Evolutionary conservation across 1,140 invertebrate species (phyloP), one percentile per base, ranked within the genome.

Genomic region (Aleiodes sp.): DNA sequence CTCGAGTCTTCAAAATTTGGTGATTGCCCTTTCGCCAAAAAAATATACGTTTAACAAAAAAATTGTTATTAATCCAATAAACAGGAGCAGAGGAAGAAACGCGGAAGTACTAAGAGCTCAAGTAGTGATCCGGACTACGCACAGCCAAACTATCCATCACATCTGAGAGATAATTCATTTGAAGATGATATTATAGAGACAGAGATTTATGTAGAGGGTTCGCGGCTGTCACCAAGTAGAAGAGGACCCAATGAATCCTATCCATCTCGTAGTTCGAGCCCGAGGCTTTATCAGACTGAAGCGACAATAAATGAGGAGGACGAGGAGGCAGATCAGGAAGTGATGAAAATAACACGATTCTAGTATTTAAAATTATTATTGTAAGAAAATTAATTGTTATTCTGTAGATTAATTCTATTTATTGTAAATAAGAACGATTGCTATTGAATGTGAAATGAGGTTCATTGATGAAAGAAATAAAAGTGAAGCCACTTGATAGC

Each of bases 341-440:
- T 73, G n/a, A 75, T 71, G 7, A 80, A 77, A 63, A 76, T 81
- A 41, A 85, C 84, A 0, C 77, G 82, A 62, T 82, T 86, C 61
- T 86, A 68, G 77, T 52, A 21, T 60, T n/a, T 3, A 14, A 19
- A 35, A 59, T n/a, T 9, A 57, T 57, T 19, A 24, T 24, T 52
- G 46, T 21, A 52, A 52, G 21, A 35, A 6, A 35, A 6, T 37
- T 4, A 37, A 35, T n/a, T n/a, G n/a, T n/a, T n/a, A n/a, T n/a
- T n/a, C n/a, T n/a, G n/a, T n/a, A n/a, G n/a, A n/a, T n/a, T n/a
- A n/a, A n/a, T n/a, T n/a, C n/a, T n/a, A n/a, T 14, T 10, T 28
- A 46, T 31, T 65, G 35, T 26, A 46, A 64, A 43, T 64, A 46
- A 64, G 37, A 46, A 12, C 29, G 12, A 43, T 52, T 52, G 46